Evolutionary conservation across 2,113 vertebrate species (phyloP), one percentile per base, ranked within the genome.

Genomic region (Paramormyrops kingsleyae): DNA sequence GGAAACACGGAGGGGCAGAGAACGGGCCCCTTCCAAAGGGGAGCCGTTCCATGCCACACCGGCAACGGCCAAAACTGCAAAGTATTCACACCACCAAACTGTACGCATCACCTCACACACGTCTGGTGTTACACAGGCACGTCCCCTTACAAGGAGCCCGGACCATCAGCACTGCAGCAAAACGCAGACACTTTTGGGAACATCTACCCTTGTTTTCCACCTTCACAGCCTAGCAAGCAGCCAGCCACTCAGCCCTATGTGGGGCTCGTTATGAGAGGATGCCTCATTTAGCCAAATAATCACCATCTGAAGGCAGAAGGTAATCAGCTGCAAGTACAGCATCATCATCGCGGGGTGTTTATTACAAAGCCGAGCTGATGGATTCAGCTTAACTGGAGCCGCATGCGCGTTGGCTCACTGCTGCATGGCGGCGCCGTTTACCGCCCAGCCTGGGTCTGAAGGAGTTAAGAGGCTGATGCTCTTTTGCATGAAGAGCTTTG

Each of bases 281-380:
- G 83, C 46, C 44, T 86, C 44, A 49, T 86, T 86, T 86, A 49
- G 83, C 46, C 44, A 27, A 86, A 86, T 86, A 86, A 86, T 86
- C 24, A 88, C 39, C 49, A 80, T n/a, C 3, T 15, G 50, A 24
- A 21, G 0, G 50, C 10, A n/a, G 21, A 24, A 44, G 35, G 19
- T 44, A 89, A 47, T 84, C 46, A 84, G 46, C 8, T 24, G 10
- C 83, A n/a, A 85, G 47, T n/a, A 85, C 44, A 47, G 83, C 9
- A 47, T 77, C 66, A 74, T 74, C 31, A 66, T 66, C 1, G n/a
- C 9, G 3, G 62, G 62, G 62, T 31, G 27, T 70, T 70, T 70
- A 31, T 70, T 13, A 70, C 62, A 1, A 70, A 70, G 27, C 62
- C 8, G 62, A 13, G 62, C 62, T 12, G 62, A 70, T 13, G 62